Base-by-base conservation (phyloP, 1,140 invertebrate genomes). In the Anagrus nilaparvatae region DNA sequence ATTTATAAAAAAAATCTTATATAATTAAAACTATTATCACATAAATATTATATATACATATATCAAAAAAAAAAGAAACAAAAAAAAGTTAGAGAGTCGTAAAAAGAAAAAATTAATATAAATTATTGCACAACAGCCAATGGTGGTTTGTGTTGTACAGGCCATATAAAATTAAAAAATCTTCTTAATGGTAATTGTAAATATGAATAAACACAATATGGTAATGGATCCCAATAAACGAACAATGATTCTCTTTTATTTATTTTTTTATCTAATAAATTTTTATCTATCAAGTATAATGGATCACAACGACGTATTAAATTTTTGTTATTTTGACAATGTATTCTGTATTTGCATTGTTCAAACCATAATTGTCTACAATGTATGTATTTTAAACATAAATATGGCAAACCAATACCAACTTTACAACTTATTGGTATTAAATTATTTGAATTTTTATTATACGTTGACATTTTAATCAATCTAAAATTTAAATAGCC, bases 201-300 rank as follows among this genome's bases (percentile, higher is more conserved):
- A 54, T 84, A 82, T 63, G 86, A 87, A 53, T 85, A 86, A 3
- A 81, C 83, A 51, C 82, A 85, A 53, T 86, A 87, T 0, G 84
- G 84, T 39, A 88, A 52, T 0, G 84, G 84, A 53, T 88, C 84
- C 83, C 82, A 87, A 49, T 79, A 82, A 2, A 79, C 72, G 52
- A 87, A 87, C 2, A 87, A 61, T 1, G 82, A 82, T 54, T 87
- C 82, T 7, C 81, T 69, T n/a, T n/a, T n/a, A n/a, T n/a, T n/a
- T n/a, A n/a, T n/a, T n/a, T n/a, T n/a, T n/a, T n/a, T n/a, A 46
- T 79, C 82, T n/a, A n/a, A n/a, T n/a, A n/a, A n/a, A n/a, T n/a
- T n/a, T n/a, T n/a, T n/a, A n/a, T n/a, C n/a, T n/a, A n/a, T n/a
- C n/a, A n/a, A n/a, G n/a, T n/a, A n/a, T n/a, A n/a, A n/a, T n/a